These are phyloP conservation scores for Galago senegalensis DNA, from an alignment of 2,797 vertebrate genomes.

Conservation along the genomic window DNA sequence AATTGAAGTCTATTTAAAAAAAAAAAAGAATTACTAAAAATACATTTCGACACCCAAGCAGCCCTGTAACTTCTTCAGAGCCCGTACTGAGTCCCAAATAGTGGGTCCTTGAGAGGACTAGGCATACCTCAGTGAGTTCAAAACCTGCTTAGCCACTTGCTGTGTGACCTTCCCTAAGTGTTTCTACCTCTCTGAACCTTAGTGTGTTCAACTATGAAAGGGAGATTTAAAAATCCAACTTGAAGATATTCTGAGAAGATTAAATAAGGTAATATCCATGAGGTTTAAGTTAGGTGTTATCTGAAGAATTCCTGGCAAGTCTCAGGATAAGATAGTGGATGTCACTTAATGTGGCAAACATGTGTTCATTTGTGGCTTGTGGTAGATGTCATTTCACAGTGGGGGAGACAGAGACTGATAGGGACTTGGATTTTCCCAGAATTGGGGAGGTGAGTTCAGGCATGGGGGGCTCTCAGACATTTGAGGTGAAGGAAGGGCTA, in stretches of 20 bases:
- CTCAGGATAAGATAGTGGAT: no score
- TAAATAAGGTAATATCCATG: background rate
- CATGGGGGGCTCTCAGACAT: background rate
- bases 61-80: background rate
- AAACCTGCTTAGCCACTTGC: background rate
- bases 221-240: background rate
- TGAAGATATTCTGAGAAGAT: background rate
- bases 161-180: background rate
- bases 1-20: no score
- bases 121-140: background rate
- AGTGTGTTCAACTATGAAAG: background rate
- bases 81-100: background rate
- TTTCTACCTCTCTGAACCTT: background rate
- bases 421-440: background rate
- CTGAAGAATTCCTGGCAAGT: background rate
- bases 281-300: background rate
- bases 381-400: background rate
- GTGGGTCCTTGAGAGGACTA: background rate
- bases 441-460: background rate
- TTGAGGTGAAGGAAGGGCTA: background rate
- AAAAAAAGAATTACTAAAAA: no score
- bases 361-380: background rate
- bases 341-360: background rate
- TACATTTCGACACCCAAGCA: background rate
- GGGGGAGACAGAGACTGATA: background rate